A percentile compares a stretch with the other conserved stretches of the same genome.
phyloP scores from a whole-genome alignment of 2,797 vertebrate genomes.

The Huso huso region DNA sequence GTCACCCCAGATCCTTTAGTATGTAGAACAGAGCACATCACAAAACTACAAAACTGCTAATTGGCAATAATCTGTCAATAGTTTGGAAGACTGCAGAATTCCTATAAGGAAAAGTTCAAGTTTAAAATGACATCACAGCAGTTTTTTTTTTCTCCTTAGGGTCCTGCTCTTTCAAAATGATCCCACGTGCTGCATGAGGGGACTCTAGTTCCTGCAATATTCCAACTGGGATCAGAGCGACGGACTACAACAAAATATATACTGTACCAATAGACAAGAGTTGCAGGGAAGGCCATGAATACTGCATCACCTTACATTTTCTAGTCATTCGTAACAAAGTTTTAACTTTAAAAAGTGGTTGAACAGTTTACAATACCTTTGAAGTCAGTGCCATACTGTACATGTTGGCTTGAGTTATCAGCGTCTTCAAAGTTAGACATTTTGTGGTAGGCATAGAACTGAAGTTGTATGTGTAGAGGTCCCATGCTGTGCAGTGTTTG shows the following conservation, averaged over 20 bases:
- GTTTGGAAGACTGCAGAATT: conserved; percentile 66
- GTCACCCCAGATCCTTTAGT: conserved; percentile 58
- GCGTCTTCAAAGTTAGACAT: too few species aligned
- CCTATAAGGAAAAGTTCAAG: conserved; percentile 66
- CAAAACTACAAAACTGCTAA: conserved; percentile 77
- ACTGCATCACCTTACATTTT: too few species aligned
- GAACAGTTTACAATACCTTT: too few species aligned
- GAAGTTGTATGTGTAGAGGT: too few species aligned
- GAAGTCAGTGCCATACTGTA: too few species aligned
- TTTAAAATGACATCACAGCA: conserved; percentile 63
- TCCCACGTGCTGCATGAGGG: conserved; percentile 48
- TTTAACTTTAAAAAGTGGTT: too few species aligned
- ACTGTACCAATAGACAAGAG: too few species aligned
- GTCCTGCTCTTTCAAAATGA: conserved; percentile 44
- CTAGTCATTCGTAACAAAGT: too few species aligned
- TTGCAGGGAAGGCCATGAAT: too few species aligned
- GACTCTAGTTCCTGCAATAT: conserved; percentile 24
- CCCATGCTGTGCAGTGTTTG: too few species aligned
- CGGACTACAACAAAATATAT: neutral
- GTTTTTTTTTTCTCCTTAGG: conserved; percentile 35
- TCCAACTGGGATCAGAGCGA: neutral
- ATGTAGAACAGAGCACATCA: conserved; percentile 67
- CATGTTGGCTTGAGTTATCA: too few species aligned
- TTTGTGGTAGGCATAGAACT: too few species aligned
- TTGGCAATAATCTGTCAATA: conserved; percentile 80